These are phyloP conservation scores for Cabera pusaria DNA, from an alignment of 2,888 invertebrate species.

Conservation along the genomic window DNA sequence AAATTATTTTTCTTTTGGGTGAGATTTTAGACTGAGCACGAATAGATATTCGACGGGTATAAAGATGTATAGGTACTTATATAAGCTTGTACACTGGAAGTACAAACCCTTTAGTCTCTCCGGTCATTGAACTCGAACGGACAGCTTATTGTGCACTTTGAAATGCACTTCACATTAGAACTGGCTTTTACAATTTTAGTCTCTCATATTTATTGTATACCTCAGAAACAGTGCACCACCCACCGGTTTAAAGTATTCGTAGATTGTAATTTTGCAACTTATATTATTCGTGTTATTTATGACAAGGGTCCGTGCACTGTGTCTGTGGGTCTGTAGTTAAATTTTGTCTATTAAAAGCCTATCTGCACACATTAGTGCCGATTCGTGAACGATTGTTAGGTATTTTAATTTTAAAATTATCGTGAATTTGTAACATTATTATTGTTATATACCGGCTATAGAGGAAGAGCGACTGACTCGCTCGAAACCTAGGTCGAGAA, in stretches of 20 bases:
- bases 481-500: no score
- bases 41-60: conserved; percentile 43
- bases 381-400: no score
- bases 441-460: no score
- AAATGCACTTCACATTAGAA: conserved; percentile 14
- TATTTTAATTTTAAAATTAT: no score
- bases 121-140: conserved; percentile 3
- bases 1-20: conserved; percentile 38
- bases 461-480: no score
- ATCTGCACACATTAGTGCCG: no score
- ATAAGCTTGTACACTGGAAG: conserved; percentile 37
- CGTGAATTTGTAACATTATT: no score
- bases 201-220: conserved; percentile 45
- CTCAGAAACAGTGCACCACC: conserved; percentile 32
- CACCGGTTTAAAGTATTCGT: conserved; percentile 36
- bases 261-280: conserved; percentile 20
- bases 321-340: conserved; percentile 37
- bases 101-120: conserved; percentile 32
- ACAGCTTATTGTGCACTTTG: conserved; percentile 6
- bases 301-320: conserved; percentile 30
- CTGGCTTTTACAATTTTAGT: conserved; percentile 36
- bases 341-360: conserved; percentile 35
- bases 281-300: no score
- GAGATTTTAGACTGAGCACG: conserved; percentile 61
- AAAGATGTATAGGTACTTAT: conserved; percentile 33